Percentiles rank a stretch among this genome's conserved stretches.
Conservation (phyloP, 1,140 invertebrate species). For the Chlorops oryzae region DNA sequence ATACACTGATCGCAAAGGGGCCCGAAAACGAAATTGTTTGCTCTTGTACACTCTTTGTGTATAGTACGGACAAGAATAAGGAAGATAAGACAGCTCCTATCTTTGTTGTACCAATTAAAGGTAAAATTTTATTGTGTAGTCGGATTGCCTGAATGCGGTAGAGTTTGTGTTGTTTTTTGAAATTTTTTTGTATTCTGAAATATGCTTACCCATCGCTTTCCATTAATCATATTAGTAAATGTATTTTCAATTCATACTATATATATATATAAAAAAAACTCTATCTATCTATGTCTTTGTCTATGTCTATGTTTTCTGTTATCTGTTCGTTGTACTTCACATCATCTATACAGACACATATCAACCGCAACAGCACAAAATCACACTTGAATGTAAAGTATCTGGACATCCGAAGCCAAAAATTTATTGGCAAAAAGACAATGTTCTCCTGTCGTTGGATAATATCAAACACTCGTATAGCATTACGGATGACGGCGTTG, state of each 20-base stretch:
- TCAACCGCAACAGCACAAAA: slow-evolving; percentile 33
- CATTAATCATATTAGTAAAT: too few species aligned
- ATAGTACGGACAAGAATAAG: slow-evolving; percentile 33
- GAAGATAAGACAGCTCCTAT: slow-evolving; percentile 33
- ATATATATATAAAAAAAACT: too few species aligned
- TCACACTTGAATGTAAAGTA: slow-evolving; percentile 42
- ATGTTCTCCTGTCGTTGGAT: slow-evolving; percentile 50
- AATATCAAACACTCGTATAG: slow-evolving; percentile 50
- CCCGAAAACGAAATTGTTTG: slow-evolving; percentile 43
- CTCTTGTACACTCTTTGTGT: slow-evolving; percentile 43
- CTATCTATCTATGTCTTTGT: not conserved
- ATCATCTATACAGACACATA: slow-evolving; percentile 42
- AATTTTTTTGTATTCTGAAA: not conserved
- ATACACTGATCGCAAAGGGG: slow-evolving; percentile 60
- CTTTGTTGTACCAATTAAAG: slow-evolving; percentile 45
- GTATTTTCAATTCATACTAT: too few species aligned
- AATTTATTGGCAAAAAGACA: slow-evolving; percentile 79
- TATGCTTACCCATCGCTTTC: too few species aligned
- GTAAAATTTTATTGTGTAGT: slow-evolving; percentile 21
- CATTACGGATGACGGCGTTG: slow-evolving; percentile 28
- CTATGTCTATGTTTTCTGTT: slow-evolving; percentile 3
- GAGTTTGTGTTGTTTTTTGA: not conserved
- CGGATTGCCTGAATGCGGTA: not conserved
- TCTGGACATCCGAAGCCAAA: slow-evolving; percentile 40
- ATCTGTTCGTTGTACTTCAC: too few species aligned